These are phyloP conservation scores for Lysandra coridon DNA, from an alignment of 2,888 invertebrate genomes.

Conservation along the genomic window DNA sequence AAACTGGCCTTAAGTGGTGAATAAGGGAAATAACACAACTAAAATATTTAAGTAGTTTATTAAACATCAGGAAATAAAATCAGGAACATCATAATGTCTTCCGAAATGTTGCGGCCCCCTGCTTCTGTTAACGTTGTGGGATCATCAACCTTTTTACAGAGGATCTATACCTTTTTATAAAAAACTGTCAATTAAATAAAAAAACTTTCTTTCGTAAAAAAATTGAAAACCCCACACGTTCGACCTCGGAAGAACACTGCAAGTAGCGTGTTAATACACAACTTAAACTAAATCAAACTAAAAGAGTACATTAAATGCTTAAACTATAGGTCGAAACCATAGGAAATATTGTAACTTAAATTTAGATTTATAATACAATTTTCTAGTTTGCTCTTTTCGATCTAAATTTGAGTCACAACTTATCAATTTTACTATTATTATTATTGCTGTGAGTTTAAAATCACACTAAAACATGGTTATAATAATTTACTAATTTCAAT, in stretches of 20 bases:
- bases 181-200: background rate
- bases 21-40: conserved; percentile 35
- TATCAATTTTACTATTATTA: background rate
- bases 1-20: too few relatives aligned
- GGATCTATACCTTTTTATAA: background rate
- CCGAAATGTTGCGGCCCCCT: background rate
- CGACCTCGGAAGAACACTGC: background rate
- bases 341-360: conserved; percentile 25
- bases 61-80: conserved; percentile 52
- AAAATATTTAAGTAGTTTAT: conserved; percentile 46
- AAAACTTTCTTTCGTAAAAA: background rate
- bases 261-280: conserved; percentile 28
- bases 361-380: conserved; percentile 13
- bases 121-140: background rate
- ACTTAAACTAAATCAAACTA: conserved; percentile 26
- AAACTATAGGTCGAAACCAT: background rate
- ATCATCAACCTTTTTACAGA: background rate
- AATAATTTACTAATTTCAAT: conserved; percentile 10
- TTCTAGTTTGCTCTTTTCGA: background rate
- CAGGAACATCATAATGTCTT: conserved; percentile 52
- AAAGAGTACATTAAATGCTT: conserved; percentile 25
- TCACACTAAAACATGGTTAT: conserved; percentile 13
- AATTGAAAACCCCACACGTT: background rate
- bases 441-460: conserved; percentile 9
- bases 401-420: conserved; percentile 25